phyloP scores from a whole-genome alignment of 1,140 invertebrate genomes.

The Euwallacea similis region DNA sequence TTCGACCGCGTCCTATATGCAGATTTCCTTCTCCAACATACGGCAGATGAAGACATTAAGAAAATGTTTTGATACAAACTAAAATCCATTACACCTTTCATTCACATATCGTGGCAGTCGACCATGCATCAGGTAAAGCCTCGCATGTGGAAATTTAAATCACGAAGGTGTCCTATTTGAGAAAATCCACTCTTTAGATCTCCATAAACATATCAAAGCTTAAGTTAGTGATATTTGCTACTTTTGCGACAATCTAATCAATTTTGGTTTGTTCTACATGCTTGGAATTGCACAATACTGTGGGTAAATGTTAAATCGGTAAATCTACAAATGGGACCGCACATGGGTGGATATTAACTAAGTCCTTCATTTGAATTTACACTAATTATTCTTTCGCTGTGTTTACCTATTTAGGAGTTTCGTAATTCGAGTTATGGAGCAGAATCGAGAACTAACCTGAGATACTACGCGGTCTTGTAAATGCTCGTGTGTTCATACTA shows the following conservation, averaged over 20 bases:
- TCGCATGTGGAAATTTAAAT: conserved; percentile 29
- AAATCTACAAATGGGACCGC: background rate
- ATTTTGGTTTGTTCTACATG: conserved; percentile 23
- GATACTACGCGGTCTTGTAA: no score
- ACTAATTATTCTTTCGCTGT: background rate
- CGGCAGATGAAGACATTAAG: conserved; percentile 32
- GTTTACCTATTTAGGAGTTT: no score
- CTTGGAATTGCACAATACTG: background rate
- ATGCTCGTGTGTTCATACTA: no score
- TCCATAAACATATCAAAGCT: conserved; percentile 20
- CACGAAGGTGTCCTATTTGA: conserved; percentile 32
- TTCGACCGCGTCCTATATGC: conserved; percentile 30
- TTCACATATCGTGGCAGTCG: conserved; percentile 18
- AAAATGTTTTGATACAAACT: conserved; percentile 30
- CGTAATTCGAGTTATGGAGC: no score
- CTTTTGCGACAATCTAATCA: conserved; percentile 25
- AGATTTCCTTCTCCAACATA: conserved; percentile 26
- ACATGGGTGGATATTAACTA: no score
- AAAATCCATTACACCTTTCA: conserved; percentile 28
- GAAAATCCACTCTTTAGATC: conserved; percentile 22
- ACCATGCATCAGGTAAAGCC: conserved; percentile 16
- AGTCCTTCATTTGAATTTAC: no score
- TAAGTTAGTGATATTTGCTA: conserved; percentile 24
- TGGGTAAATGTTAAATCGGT: conserved; percentile 16
- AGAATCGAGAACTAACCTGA: no score